A percentile compares a stretch with the other conserved stretches of the same genome.
phyloP scores from a whole-genome alignment of 2,888 invertebrate genomes.

The Ceratothoa steindachneri region DNA sequence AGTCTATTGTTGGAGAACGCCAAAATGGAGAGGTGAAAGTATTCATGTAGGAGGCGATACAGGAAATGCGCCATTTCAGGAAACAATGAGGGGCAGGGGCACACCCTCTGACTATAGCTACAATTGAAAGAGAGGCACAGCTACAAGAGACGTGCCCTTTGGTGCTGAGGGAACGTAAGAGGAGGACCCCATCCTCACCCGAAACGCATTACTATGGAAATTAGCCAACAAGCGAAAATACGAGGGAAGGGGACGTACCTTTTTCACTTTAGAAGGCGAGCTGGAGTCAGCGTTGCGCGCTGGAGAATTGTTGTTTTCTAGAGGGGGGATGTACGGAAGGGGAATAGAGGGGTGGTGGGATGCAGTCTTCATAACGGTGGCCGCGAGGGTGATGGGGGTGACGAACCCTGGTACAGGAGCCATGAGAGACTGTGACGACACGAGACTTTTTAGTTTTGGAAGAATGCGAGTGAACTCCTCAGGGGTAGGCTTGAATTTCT shows the following conservation, averaged over 20 bases:
- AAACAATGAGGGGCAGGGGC: no score
- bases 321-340: constrained; percentile 31
- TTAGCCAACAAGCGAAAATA: no score
- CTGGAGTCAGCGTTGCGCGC: constrained; percentile 25
- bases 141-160: no score
- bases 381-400: constrained; percentile 47
- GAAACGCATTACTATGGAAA: no score
- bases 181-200: no score
- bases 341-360: constrained; percentile 35
- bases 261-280: constrained; percentile 31
- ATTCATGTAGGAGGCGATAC: no score
- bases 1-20: background rate
- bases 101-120: no score
- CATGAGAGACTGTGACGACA: constrained; percentile 32
- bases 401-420: constrained; percentile 42
- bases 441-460: constrained; percentile 40
- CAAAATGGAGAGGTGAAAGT: no score
- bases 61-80: no score
- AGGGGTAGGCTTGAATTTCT: constrained; percentile 24
- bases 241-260: no score
- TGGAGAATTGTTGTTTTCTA: constrained; percentile 41
- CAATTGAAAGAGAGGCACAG: no score
- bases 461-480: constrained; percentile 43
- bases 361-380: constrained; percentile 44
- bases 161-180: no score